These are phyloP conservation scores for Lutjanus erythropterus DNA, from an alignment of 2,113 vertebrate genomes.

Conservation along the genomic window DNA sequence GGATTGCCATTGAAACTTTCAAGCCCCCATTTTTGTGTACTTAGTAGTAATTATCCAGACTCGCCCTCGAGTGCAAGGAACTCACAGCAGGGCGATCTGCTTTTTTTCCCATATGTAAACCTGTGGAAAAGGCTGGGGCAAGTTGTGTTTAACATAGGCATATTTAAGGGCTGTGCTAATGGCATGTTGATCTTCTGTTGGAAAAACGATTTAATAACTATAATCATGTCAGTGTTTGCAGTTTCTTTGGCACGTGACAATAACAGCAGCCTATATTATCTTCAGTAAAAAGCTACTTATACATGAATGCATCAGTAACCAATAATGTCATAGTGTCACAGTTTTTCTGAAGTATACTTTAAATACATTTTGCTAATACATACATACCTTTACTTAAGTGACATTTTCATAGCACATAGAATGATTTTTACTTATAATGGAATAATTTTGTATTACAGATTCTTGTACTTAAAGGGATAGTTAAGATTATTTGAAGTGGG, in stretches of 20 bases:
- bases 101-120: conserved; percentile 39
- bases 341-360: background rate
- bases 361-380: too few relatives aligned
- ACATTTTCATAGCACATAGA: background rate
- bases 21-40: conserved; percentile 73
- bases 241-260: background rate
- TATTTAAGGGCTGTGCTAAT: conserved; percentile 42
- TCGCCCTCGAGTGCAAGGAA: conserved; percentile 57
- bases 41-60: conserved; percentile 70
- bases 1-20: conserved; percentile 78
- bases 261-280: background rate
- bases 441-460: background rate
- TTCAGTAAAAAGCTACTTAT: background rate
- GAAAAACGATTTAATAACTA: background rate
- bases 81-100: conserved; percentile 24
- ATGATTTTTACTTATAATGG: background rate
- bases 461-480: too few relatives aligned
- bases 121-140: conserved; percentile 23
- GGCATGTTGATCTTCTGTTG: conserved; percentile 22
- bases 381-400: background rate
- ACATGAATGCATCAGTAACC: background rate
- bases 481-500: too few relatives aligned
- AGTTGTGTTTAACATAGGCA: conserved; percentile 23
- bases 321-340: background rate
- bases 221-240: background rate